phyloP scores from a whole-genome alignment of 1,140 invertebrate genomes.

The Leptinotarsa texana region DNA sequence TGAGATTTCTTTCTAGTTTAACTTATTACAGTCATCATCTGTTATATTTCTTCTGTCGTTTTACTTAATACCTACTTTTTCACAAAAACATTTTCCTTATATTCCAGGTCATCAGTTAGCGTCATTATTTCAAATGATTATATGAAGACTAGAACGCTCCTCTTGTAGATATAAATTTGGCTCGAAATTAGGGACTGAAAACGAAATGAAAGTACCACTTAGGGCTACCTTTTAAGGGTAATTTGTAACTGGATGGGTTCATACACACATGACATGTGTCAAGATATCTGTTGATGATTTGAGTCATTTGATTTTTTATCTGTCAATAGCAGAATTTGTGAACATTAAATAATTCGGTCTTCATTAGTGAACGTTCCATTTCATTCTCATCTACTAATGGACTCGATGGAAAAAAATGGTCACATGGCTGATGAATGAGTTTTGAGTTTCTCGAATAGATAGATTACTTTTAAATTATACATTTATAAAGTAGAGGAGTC shows the following conservation, averaged over 20 bases:
- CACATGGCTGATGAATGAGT: too few species aligned
- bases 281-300: neutral
- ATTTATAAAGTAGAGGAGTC: too few species aligned
- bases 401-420: too few species aligned
- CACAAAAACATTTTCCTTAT: neutral
- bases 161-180: neutral
- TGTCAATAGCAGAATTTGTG: neutral
- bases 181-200: neutral
- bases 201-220: constrained; percentile 6
- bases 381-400: too few species aligned
- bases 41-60: neutral
- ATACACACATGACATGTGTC: neutral
- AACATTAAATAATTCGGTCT: neutral
- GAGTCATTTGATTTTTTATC: neutral
- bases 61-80: constrained; percentile 1
- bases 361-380: neutral
- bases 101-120: neutral
- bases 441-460: too few species aligned
- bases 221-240: neutral
- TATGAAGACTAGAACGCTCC: neutral
- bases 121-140: neutral
- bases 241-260: neutral
- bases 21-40: neutral
- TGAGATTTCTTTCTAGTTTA: too few species aligned
- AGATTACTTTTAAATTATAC: too few species aligned